These are phyloP conservation scores for Amphipyra berbera DNA, from an alignment of 2,888 invertebrate species.

Conservation along the genomic window DNA sequence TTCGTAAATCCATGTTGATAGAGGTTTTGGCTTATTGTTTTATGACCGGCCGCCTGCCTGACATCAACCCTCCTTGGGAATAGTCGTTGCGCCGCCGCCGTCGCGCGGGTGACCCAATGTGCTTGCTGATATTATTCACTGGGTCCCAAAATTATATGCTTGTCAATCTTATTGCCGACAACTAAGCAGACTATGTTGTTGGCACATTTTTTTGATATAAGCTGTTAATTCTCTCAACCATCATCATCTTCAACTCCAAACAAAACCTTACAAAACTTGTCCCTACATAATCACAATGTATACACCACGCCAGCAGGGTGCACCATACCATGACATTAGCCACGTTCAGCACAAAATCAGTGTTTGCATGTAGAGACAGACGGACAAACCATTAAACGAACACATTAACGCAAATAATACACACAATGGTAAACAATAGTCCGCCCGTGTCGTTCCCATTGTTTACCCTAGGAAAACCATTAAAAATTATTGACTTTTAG, in stretches of 20 bases:
- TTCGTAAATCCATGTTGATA: no score
- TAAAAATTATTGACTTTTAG: constrained; percentile 79
- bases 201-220: neutral
- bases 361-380: constrained; percentile 78
- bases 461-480: constrained; percentile 82
- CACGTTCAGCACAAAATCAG: constrained; percentile 80
- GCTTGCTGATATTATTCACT: no score
- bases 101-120: no score
- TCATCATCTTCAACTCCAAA: neutral
- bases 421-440: constrained; percentile 63
- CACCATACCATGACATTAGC: constrained; percentile 66
- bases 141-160: no score
- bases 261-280: constrained; percentile 45
- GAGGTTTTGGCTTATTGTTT: no score
- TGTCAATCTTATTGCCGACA: no score
- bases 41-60: no score
- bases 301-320: constrained; percentile 64
- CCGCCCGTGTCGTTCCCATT: constrained; percentile 70
- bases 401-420: constrained; percentile 81
- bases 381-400: constrained; percentile 76
- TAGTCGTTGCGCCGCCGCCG: no score
- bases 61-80: no score
- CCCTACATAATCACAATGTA: constrained; percentile 51
- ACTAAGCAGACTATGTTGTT: no score
- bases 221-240: neutral